Conservation (phyloP, 1,140 invertebrate genomes). For the Trachymyrmex cornetzi region DNA sequence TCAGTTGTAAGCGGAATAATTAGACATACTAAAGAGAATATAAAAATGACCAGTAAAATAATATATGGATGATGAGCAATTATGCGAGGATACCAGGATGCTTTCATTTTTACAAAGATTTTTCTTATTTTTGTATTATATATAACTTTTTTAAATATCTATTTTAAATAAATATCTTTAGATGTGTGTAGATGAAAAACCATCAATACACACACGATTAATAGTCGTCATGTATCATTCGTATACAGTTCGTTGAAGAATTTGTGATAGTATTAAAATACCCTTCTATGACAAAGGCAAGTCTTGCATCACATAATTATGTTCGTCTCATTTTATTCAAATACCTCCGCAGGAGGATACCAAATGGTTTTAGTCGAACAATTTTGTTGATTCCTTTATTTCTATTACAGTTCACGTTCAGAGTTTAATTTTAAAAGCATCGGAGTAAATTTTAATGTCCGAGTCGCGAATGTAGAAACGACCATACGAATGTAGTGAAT, state of each 20-base stretch:
- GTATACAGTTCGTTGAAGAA: background rate
- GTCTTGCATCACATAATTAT: constrained; percentile 3
- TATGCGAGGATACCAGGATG: constrained; percentile 88
- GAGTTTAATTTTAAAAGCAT: background rate
- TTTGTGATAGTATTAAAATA: constrained; percentile 13
- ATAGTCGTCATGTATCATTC: background rate
- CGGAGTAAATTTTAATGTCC: background rate
- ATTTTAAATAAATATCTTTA: constrained; percentile 17
- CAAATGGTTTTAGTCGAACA: background rate
- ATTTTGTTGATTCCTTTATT: background rate
- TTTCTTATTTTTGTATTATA: background rate
- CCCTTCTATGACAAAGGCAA: background rate
- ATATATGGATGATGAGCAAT: constrained; percentile 92
- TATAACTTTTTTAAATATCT: constrained; percentile 29
- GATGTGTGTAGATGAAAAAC: background rate
- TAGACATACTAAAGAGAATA: constrained; percentile 90
- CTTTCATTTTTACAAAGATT: constrained; percentile 76
- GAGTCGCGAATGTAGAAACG: background rate
- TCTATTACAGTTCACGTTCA: background rate
- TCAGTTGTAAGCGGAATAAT: constrained; percentile 91
- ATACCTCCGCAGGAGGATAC: background rate
- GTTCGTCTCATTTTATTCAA: constrained; percentile 8
- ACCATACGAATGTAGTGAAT: background rate
- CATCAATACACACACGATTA: background rate
- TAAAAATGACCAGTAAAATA: constrained; percentile 90